Percentiles rank a stretch among this genome's conserved stretches.
These are phyloP conservation scores for Tamandua tetradactyla DNA, from an alignment of 2,797 vertebrate species.

Conservation along the genomic window DNA sequence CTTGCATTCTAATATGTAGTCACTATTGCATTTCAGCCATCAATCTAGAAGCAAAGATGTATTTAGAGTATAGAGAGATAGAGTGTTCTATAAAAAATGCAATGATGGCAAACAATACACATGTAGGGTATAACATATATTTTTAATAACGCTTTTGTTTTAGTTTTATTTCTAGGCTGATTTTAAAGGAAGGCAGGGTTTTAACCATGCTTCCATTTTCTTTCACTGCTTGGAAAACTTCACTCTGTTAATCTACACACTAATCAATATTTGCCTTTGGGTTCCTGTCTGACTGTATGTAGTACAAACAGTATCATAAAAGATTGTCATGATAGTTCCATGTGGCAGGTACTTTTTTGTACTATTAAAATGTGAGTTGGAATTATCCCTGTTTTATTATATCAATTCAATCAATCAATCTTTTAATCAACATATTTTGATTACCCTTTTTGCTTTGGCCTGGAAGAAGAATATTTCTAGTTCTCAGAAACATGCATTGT, in stretches of 20 bases:
- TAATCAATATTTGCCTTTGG: rapidly evolving
- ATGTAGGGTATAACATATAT: rapidly evolving
- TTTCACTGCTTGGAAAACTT: neutral
- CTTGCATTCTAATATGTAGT: neutral
- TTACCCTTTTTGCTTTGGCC: too few species aligned
- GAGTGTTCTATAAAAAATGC: rapidly evolving
- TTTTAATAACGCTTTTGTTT: neutral
- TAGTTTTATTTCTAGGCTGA: neutral
- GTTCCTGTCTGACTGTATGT: rapidly evolving
- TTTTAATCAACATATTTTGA: neutral
- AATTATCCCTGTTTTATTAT: neutral
- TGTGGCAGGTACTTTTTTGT: neutral
- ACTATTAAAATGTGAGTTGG: too few species aligned
- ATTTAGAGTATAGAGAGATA: rapidly evolving
- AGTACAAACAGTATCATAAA: too few species aligned
- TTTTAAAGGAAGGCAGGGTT: neutral
- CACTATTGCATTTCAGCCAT: rapidly evolving
- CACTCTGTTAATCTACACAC: too few species aligned
- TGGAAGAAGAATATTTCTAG: too few species aligned
- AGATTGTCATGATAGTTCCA: neutral
- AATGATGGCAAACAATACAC: neutral
- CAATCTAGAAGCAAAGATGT: neutral
- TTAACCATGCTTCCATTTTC: neutral
- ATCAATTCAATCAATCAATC: neutral
- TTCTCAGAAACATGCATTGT: neutral